phyloP scores from a whole-genome alignment of 2,113 vertebrate species.

The Athene cunicularia region DNA sequence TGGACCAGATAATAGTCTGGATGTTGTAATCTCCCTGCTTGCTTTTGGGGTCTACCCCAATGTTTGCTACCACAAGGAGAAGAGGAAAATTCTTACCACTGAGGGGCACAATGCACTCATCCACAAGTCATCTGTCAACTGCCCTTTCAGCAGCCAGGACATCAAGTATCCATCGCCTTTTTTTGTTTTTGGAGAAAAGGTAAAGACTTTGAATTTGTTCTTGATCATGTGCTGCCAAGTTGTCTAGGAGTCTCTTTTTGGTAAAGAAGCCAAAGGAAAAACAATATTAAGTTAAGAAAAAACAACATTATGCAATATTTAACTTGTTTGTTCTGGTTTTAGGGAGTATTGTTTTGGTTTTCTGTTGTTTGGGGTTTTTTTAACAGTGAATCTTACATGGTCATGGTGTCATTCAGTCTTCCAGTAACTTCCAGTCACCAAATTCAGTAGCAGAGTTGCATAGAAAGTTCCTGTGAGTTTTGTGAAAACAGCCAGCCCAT shows the following conservation, averaged over 20 bases:
- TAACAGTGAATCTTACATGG: not conserved
- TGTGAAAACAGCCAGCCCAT: not conserved
- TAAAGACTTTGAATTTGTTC: slow-evolving; percentile 43
- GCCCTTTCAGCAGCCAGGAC: slow-evolving; percentile 94
- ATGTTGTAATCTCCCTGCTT: slow-evolving; percentile 93
- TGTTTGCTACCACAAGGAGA: slow-evolving; percentile 97
- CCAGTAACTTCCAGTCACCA: not conserved
- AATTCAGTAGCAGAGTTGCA: not conserved
- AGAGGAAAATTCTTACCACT: slow-evolving; percentile 94
- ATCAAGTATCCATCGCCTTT: slow-evolving; percentile 91
- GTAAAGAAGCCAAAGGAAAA: not conserved
- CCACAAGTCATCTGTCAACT: slow-evolving; percentile 96
- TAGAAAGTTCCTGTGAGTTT: not conserved
- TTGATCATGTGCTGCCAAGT: not conserved
- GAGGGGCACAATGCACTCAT: slow-evolving; percentile 96
- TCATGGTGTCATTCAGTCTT: not conserved
- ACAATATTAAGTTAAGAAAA: not conserved
- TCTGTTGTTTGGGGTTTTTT: not conserved
- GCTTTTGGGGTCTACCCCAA: slow-evolving; percentile 94
- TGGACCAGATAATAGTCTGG: slow-evolving; percentile 93
- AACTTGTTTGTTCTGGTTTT: not conserved
- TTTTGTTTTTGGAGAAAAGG: slow-evolving; percentile 97
- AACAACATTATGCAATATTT: not conserved
- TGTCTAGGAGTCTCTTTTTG: not conserved
- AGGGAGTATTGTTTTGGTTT: not conserved